Percentiles rank a stretch among this genome's conserved stretches.
phyloP scores from a whole-genome alignment of 2,113 vertebrate species.

The Gallinago jamesoni region DNA sequence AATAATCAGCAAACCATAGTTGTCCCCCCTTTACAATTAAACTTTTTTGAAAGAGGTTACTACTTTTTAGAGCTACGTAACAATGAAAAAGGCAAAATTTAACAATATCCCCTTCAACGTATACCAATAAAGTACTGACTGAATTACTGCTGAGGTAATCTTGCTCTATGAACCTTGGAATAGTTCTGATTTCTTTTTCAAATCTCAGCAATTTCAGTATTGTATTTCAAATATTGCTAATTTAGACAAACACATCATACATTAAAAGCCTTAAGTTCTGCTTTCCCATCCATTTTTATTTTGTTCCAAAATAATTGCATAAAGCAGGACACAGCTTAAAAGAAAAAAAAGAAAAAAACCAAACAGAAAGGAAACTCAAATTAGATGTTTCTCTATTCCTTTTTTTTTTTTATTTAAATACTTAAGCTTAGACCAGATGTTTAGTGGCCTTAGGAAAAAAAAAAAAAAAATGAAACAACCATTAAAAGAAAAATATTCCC shows the following conservation, averaged over 20 bases:
- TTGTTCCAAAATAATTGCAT: background rate
- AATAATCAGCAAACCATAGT: background rate
- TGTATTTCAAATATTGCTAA: background rate
- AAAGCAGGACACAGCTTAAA: background rate
- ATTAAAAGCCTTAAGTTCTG: background rate
- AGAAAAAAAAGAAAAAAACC: background rate
- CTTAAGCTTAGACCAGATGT: background rate
- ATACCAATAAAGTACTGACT: background rate
- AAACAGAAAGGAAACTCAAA: background rate
- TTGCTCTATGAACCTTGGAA: background rate
- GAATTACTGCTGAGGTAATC: background rate
- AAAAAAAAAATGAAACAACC: background rate
- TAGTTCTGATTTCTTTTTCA: background rate
- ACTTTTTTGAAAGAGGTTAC: background rate
- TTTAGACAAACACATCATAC: background rate
- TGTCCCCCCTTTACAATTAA: background rate
- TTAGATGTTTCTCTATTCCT: background rate
- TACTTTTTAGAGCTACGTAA: background rate
- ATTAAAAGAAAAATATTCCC: background rate
- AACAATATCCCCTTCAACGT: background rate
- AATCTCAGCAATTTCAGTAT: background rate
- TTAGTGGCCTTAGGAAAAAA: background rate
- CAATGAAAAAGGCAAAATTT: background rate
- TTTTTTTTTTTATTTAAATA: background rate
- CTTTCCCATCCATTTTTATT: background rate